phyloP scores from a whole-genome alignment of 2,888 invertebrate species.

The Camponotus fellah region DNA sequence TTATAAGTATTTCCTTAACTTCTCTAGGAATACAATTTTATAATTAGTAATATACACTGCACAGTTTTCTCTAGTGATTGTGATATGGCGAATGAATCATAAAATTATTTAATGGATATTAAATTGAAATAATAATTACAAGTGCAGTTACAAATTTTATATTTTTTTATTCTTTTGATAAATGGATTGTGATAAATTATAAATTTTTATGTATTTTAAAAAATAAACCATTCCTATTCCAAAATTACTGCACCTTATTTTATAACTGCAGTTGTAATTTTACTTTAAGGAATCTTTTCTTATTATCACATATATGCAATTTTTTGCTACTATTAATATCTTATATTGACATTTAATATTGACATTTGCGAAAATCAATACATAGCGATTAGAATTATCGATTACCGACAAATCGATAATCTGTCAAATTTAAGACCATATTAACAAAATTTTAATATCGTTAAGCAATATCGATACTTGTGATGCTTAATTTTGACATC shows the following conservation, averaged over 20 bases:
- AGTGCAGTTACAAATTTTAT: neutral
- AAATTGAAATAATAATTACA: neutral
- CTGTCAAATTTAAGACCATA: neutral
- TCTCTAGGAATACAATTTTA: neutral
- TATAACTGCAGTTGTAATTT: constrained; percentile 10
- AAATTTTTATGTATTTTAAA: neutral
- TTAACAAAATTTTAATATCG: neutral
- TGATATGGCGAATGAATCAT: neutral
- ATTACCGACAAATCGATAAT: neutral
- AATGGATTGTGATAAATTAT: neutral
- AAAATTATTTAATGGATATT: neutral
- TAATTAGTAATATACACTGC: neutral
- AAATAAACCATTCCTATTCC: neutral
- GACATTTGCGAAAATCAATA: neutral
- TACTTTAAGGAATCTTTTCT: neutral
- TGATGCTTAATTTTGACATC: neutral
- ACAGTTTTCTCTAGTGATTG: neutral
- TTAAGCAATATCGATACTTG: neutral
- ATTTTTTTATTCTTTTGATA: constrained; percentile 3
- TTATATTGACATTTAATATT: neutral
- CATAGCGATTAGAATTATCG: neutral
- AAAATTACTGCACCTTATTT: neutral
- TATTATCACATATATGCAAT: neutral
- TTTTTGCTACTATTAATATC: neutral
- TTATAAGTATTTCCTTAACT: neutral